Percentiles rank a stretch among this genome's conserved stretches.
phyloP scores from a whole-genome alignment of 2,888 invertebrate genomes.

The Neocrepidodera transversa region DNA sequence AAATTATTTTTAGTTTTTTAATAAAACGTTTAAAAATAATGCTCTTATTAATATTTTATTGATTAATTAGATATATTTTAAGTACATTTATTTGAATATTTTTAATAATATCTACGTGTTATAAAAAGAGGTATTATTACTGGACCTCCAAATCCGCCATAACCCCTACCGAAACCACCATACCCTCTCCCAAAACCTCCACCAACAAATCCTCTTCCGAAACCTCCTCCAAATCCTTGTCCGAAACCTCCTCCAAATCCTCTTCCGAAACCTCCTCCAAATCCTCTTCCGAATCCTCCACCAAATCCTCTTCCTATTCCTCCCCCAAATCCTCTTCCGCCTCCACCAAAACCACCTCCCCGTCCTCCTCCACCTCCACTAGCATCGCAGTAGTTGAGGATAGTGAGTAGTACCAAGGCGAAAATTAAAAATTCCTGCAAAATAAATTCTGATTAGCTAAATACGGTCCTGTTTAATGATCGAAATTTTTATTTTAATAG shows the following conservation, averaged over 20 bases:
- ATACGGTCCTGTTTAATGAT: no score
- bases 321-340: slow-evolving; percentile 6
- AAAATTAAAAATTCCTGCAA: background rate
- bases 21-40: no score
- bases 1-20: no score
- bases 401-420: background rate
- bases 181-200: background rate
- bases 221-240: slow-evolving; percentile 1
- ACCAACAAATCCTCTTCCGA: background rate
- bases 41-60: no score
- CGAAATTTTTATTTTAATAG: no score
- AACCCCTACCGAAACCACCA: background rate
- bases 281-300: slow-evolving; percentile 3
- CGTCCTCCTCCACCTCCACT: background rate
- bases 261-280: slow-evolving; percentile 5
- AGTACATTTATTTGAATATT: no score
- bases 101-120: no score
- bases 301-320: slow-evolving; percentile 9
- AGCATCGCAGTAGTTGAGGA: background rate
- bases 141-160: background rate
- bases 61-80: no score
- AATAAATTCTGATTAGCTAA: no score
- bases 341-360: background rate
- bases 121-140: background rate
- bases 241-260: slow-evolving; percentile 1